Conservation (phyloP, 37 sponge, comb jelly and placozoan genomes). For the Halisarca cf. caerulea region DNA sequence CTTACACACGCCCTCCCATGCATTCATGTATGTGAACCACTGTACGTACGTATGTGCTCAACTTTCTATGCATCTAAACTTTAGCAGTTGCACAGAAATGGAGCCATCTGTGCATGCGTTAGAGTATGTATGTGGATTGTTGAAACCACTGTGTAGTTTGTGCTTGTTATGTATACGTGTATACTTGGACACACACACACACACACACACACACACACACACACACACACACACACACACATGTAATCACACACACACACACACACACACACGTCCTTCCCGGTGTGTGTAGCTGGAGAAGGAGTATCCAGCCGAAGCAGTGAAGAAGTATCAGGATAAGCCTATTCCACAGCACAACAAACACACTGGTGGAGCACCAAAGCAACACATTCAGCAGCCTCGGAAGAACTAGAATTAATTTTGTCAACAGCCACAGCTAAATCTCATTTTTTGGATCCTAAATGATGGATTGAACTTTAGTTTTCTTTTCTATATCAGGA, state of each 20-base stretch:
- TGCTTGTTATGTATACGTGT: conserved; percentile 28
- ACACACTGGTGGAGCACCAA: neutral
- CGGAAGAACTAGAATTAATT: conserved; percentile 12
- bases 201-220: conserved; percentile 53
- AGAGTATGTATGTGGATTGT: too few species aligned
- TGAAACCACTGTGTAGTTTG: too few species aligned
- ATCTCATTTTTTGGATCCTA: too few species aligned
- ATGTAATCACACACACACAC: conserved; percentile 41
- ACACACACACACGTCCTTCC: conserved; percentile 11
- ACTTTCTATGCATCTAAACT: too few species aligned
- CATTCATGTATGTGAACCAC: too few species aligned
- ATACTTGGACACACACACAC: conserved; percentile 45
- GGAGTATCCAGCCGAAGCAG: conserved; percentile 28
- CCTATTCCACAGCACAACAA: conserved; percentile 37
- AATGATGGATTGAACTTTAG: too few species aligned
- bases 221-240: conserved; percentile 42
- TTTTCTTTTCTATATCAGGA: too few species aligned
- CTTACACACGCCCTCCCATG: too few species aligned
- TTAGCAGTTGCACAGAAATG: too few species aligned
- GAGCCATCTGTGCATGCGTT: too few species aligned
- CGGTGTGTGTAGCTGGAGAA: neutral
- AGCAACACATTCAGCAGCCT: conserved; percentile 39
- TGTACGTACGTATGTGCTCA: too few species aligned
- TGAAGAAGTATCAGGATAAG: conserved; percentile 52
- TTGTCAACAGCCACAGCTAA: neutral